Conservation (phyloP, 2,888 invertebrate species). For the Trilocha varians region DNA sequence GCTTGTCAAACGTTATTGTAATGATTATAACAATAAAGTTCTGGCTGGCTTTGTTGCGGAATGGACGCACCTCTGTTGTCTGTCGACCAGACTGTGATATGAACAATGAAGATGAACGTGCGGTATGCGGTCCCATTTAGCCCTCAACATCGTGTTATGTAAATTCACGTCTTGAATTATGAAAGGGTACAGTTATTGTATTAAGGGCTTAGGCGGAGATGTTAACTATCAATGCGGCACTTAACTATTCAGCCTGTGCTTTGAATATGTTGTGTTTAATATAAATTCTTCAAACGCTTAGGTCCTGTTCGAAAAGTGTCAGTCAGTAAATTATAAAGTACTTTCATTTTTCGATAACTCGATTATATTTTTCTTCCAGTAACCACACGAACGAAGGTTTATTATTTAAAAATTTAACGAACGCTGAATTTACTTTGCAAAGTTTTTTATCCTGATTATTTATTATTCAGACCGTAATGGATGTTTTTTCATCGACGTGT, state of each 20-base stretch:
- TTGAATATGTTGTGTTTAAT: neutral
- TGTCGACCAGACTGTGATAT: neutral
- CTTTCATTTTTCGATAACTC: too few relatives aligned
- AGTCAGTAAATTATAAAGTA: too few relatives aligned
- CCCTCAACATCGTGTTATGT: neutral
- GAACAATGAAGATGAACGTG: slow-evolving; percentile 1
- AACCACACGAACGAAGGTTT: too few relatives aligned
- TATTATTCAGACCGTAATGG: too few relatives aligned
- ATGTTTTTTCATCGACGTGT: too few relatives aligned
- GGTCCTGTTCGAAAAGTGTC: too few relatives aligned
- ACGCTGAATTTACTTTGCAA: too few relatives aligned
- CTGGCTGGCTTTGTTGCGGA: neutral
- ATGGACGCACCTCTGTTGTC: neutral
- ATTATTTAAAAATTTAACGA: too few relatives aligned
- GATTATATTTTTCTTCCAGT: too few relatives aligned
- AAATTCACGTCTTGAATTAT: slow-evolving; percentile 1
- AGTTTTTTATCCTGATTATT: too few relatives aligned
- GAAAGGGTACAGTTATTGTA: neutral
- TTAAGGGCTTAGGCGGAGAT: neutral
- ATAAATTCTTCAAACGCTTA: too few relatives aligned
- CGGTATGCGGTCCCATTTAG: neutral
- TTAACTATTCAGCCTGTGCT: neutral
- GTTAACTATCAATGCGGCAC: neutral
- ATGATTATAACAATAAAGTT: slow-evolving; percentile 1
- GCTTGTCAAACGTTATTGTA: neutral